Evolutionary conservation across 1,140 invertebrate species (phyloP), one percentile per base, ranked within the genome.

Genomic region (Nasonia vitripennis): DNA sequence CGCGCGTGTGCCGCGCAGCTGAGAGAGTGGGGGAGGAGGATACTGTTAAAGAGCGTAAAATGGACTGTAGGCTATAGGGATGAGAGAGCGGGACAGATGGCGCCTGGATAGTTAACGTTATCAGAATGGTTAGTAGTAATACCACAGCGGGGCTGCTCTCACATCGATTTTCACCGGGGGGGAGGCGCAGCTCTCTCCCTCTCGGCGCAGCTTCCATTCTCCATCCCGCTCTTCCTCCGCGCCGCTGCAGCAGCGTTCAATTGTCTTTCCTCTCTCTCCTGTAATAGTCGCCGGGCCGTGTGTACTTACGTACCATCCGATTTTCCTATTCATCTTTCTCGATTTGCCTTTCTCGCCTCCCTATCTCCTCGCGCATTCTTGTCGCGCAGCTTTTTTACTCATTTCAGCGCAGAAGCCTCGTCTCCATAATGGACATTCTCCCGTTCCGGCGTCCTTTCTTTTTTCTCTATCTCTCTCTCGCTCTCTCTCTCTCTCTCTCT

Each of bases 51-150:
- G 71, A 34, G 75, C 37, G 67, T 70, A 70, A 70, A 70, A 70
- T 70, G 67, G 67, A 70, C 62, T 67, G 23, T 27, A 70, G 11
- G 27, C 67, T n/a, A 78, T 20, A 62, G 45, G 27, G 11, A 78
- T 12, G 48, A 77, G 41, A 77, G 48, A 37, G 7, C 6, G 23
- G 51, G 51, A 17, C 48, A 78, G 75, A 78, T 78, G 48, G 75
- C 41, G 34, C 20, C 34, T 51, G 68, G 41, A 81, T 73, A 73
- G 68, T 73, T 81, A 81, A 81, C 41, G 45, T 81, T 81, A 81
- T 81, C 80, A 73, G 80, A 73, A 81, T 70, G 80, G 68, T 71
- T 81, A 81, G 80, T 81, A 81, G 68, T 48, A 81, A 81, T 81
- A 81, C 23, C 68, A 78, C 75, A 31, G 75, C 23, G 41, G 41